These are phyloP conservation scores for Otis tarda DNA, from an alignment of 2,113 vertebrate species.

Conservation along the genomic window DNA sequence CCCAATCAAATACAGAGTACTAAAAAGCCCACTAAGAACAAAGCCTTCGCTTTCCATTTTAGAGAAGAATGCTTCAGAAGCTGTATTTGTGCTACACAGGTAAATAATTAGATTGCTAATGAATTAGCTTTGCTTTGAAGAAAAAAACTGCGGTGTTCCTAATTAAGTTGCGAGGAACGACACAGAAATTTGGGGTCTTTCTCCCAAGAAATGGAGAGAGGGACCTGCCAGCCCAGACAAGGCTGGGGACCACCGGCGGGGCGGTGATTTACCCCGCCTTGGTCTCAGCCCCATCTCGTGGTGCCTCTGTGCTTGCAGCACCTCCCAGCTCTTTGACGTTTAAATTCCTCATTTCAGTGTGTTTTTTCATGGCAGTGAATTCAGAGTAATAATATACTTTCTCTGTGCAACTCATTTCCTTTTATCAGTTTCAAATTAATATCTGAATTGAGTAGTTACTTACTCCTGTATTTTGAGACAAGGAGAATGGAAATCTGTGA, in stretches of 20 bases:
- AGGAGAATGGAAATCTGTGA: background rate
- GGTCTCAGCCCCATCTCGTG: background rate
- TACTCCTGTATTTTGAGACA: background rate
- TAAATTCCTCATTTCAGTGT: background rate
- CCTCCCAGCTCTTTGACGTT: background rate
- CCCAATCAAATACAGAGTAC: constrained; percentile 41
- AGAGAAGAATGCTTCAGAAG: constrained; percentile 59
- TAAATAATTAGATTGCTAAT: constrained; percentile 69
- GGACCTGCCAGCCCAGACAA: background rate
- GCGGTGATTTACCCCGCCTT: background rate
- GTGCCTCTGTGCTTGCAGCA: background rate
- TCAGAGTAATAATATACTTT: background rate
- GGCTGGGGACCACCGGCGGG: background rate
- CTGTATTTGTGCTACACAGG: constrained; percentile 35
- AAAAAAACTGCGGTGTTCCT: background rate
- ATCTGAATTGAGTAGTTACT: constrained; percentile 1
- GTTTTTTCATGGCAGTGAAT: background rate
- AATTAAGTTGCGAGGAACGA: background rate
- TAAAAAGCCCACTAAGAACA: constrained; percentile 51
- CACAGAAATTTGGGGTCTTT: background rate
- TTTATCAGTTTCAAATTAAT: constrained; percentile 26
- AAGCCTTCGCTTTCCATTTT: constrained; percentile 34
- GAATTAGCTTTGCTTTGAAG: constrained; percentile 46
- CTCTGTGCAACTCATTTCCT: background rate
- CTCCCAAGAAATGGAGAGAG: background rate